Base-by-base conservation (phyloP, 2,113 vertebrate genomes). In the Chaenogobius annularis region DNA sequence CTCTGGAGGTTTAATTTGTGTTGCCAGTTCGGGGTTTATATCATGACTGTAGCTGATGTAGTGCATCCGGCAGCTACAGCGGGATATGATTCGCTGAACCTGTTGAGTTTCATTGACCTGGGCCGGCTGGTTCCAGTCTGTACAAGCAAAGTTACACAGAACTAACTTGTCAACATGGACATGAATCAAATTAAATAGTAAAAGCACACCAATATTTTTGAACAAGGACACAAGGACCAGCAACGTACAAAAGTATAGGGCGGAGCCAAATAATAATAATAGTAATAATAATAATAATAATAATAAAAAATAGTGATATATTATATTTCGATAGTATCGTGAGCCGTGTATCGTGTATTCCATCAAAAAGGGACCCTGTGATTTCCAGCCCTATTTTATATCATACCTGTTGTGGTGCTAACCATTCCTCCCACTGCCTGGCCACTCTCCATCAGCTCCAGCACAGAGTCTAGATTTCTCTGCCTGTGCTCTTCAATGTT, bases 31-130 rank as follows among this genome's bases (percentile, higher is more conserved):
- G 0, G 98, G 96, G 92, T 98, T 95, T 20, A 99, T 96, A 85
- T 99, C 97, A 0, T 99, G 97, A 87, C 97, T 99, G 89, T 99
- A 99, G 84, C 97, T 96, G 89, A 99, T 97, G 90, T 99, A 99
- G 88, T 98, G 97, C 97, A 99, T 99, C 76, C 96, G 92, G 86
- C 98, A 99, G 87, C 93, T 98, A 91, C 98, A 99, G 64, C 97
- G 97, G 0, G 98, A 99, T 89, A 99, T 99, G 84, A 98, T 98
- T 22, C 98, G 92, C 90, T 99, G 98, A 37, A 99, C 96, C 86
- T 99, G 97, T 85, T 96, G 96, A 20, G 94, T 90, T 86, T 97
- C 96, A 65, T 97, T 96, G 20, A 94, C 95, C 83, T 98, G 96
- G 0, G 96, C 94, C 0, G 98, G 96, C 86, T 96, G 96, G 85